Conservation (phyloP, 2,113 vertebrate species). For the Setophaga kirtlandii region DNA sequence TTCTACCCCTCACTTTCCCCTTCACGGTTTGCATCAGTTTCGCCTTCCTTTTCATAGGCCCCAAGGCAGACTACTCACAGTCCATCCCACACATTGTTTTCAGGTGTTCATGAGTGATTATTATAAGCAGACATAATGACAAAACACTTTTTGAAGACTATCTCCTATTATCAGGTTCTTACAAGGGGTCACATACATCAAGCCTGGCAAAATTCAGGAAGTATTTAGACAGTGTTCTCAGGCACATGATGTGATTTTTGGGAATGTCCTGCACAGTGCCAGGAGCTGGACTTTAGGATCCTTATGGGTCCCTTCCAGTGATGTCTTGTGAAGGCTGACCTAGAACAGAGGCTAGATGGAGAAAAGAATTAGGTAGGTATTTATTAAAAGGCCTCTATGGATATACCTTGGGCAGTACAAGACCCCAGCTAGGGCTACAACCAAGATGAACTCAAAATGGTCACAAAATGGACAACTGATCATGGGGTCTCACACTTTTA, state of each 20-base stretch:
- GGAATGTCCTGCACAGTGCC: accelerated
- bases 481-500: not conserved
- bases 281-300: not conserved
- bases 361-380: not conserved
- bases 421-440: too few relatives aligned
- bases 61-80: not conserved
- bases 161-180: not conserved
- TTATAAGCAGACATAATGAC: not conserved
- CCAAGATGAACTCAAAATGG: too few relatives aligned
- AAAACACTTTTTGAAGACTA: not conserved
- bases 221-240: not conserved
- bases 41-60: accelerated
- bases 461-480: too few relatives aligned
- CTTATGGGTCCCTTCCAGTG: not conserved
- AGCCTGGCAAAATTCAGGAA: not conserved
- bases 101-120: not conserved
- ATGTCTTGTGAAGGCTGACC: not conserved
- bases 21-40: not conserved
- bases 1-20: not conserved
- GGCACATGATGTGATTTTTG: not conserved
- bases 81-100: accelerated
- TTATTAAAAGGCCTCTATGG: too few relatives aligned
- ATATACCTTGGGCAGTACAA: too few relatives aligned
- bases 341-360: not conserved
- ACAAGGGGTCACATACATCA: not conserved